Evolutionary conservation across 2,797 vertebrate genomes (phyloP).

Genomic region (Gallinago solitaria): DNA sequence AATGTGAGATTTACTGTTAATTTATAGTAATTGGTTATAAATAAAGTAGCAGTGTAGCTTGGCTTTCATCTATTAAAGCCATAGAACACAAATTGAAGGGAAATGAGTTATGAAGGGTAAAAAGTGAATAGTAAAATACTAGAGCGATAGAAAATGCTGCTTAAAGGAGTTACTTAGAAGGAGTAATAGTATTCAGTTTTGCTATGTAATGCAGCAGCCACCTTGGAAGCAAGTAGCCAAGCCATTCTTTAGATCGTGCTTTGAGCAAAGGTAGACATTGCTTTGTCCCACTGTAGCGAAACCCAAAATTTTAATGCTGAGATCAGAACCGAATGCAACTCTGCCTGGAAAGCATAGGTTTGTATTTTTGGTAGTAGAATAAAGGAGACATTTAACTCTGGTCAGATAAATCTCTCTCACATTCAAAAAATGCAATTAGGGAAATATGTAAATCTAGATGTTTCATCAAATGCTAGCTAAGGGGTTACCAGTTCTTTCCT

Average conservation of each 20-base stretch:
- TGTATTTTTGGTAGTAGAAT: conserved; percentile 71
- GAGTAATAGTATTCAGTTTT: conserved; percentile 38
- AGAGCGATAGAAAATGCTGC: conserved; percentile 29
- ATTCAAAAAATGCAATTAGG: conserved; percentile 83
- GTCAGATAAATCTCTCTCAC: conserved; percentile 79
- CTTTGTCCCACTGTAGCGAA: conserved; percentile 30
- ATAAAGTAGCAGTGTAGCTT: conserved; percentile 69
- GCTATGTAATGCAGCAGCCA: conserved; percentile 39
- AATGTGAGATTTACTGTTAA: conserved; percentile 86
- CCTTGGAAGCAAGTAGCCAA: conserved; percentile 44
- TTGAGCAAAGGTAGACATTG: conserved; percentile 51
- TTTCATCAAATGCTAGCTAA: conserved; percentile 82
- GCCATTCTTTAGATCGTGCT: conserved; percentile 36
- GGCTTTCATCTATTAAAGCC: conserved; percentile 55
- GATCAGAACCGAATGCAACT: conserved; percentile 51
- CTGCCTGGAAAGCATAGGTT: conserved; percentile 40
- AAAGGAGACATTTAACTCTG: conserved; percentile 79
- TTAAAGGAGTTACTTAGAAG: conserved; percentile 33
- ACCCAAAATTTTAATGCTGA: not conserved
- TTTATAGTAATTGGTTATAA: conserved; percentile 82
- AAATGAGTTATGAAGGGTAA: conserved; percentile 38
- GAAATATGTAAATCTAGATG: conserved; percentile 87
- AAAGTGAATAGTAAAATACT: conserved; percentile 27
- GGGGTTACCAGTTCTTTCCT: conserved; percentile 78
- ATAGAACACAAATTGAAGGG: conserved; percentile 22